Evolutionary conservation across 2,888 invertebrate species (phyloP).

Genomic region (Drosophila atripex): DNA sequence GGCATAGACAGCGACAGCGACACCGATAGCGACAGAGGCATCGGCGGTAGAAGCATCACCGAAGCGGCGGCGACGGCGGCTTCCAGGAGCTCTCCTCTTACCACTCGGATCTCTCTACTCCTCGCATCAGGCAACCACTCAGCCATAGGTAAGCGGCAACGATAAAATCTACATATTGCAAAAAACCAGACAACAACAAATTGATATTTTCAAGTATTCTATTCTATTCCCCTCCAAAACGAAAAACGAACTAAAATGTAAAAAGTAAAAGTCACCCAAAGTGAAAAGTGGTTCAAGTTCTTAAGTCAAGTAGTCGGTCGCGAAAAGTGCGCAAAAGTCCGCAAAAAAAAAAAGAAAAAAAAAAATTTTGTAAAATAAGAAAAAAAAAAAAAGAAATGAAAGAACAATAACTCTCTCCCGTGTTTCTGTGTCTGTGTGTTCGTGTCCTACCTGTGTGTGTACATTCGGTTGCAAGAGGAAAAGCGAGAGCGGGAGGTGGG

Average conservation of each 20-base stretch:
- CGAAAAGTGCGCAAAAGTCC: slow-evolving; percentile 72
- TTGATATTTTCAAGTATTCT: slow-evolving; percentile 77
- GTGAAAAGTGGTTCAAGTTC: slow-evolving; percentile 43
- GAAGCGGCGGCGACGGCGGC: not conserved
- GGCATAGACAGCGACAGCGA: not conserved
- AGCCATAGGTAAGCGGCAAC: slow-evolving; percentile 65
- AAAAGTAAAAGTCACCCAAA: slow-evolving; percentile 32
- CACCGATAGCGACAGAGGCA: not conserved
- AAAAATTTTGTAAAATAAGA: slow-evolving; percentile 10
- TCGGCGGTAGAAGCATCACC: not conserved
- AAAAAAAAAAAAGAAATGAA: slow-evolving; percentile 35
- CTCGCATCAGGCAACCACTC: slow-evolving; percentile 2
- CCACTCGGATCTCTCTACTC: not conserved
- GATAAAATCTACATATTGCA: slow-evolving; percentile 54
- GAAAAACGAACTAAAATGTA: slow-evolving; percentile 36
- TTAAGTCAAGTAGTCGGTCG: slow-evolving; percentile 65
- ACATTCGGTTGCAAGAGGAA: slow-evolving; percentile 19
- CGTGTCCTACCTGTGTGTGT: slow-evolving; percentile 42
- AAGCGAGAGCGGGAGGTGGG: slow-evolving; percentile 31
- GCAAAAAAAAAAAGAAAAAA: slow-evolving; percentile 1
- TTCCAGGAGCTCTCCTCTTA: not conserved
- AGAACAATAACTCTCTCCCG: slow-evolving; percentile 41
- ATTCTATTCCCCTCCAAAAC: slow-evolving; percentile 75
- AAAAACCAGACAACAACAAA: slow-evolving; percentile 54
- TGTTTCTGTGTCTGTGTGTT: slow-evolving; percentile 49